These are phyloP conservation scores for Cladorhizidae sp. DNA, from an alignment of 37 sponge, comb jelly and placozoan genomes.

Conservation along the genomic window DNA sequence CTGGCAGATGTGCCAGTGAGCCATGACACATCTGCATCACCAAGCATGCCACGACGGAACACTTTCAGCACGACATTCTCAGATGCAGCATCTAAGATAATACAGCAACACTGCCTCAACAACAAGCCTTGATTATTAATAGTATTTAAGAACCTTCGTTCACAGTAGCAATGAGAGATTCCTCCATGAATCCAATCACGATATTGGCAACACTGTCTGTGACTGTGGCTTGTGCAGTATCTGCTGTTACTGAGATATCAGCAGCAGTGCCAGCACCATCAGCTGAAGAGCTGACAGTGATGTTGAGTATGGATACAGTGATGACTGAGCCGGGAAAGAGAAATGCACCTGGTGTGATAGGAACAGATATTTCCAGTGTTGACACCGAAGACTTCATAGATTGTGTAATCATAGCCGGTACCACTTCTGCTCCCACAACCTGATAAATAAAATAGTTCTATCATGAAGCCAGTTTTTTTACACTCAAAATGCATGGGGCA, in stretches of 20 bases:
- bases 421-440: slow-evolving; percentile 12
- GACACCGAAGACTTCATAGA: background rate
- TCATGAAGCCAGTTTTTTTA: background rate
- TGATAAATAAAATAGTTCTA: too few relatives aligned
- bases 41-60: slow-evolving; percentile 49
- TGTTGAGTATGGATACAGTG: slow-evolving; percentile 50
- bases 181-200: slow-evolving; percentile 40
- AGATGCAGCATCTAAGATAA: slow-evolving; percentile 2
- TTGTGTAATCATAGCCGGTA: background rate
- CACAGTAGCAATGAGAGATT: slow-evolving; percentile 52
- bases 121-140: too few relatives aligned
- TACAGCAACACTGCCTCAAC: too few relatives aligned
- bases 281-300: slow-evolving; percentile 11
- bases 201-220: slow-evolving; percentile 51
- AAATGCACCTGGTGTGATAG: slow-evolving; percentile 39
- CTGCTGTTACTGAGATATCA: slow-evolving; percentile 14
- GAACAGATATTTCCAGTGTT: slow-evolving; percentile 9
- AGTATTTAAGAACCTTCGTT: slow-evolving; percentile 41
- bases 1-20: slow-evolving; percentile 13
- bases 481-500: slow-evolving; percentile 13
- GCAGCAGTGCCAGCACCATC: slow-evolving; percentile 6
- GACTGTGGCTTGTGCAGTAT: slow-evolving; percentile 12
- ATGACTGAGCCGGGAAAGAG: slow-evolving; percentile 44
- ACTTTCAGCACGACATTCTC: slow-evolving; percentile 65
- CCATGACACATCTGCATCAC: slow-evolving; percentile 63